A percentile compares a stretch with the other conserved stretches of the same genome.
Conservation (phyloP, 2,797 vertebrate genomes). For the Scleropages formosus region DNA sequence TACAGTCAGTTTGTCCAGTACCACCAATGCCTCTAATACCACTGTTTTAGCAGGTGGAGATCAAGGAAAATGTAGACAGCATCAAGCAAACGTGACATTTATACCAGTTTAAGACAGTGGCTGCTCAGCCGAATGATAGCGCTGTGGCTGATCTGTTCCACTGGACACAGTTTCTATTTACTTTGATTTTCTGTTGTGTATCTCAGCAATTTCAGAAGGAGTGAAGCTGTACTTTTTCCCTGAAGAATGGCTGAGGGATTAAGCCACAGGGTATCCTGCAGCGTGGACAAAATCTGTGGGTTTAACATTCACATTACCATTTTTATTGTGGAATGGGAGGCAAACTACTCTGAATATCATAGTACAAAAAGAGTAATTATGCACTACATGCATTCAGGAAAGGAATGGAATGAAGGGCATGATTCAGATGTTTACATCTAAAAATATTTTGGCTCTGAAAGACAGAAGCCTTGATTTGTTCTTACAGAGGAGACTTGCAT, state of each 20-base stretch:
- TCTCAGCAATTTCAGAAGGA: not conserved
- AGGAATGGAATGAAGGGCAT: conserved; percentile 12
- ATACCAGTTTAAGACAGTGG: not conserved
- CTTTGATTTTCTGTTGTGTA: not conserved
- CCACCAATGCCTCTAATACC: too few relatives aligned
- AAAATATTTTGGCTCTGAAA: not conserved
- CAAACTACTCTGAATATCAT: not conserved
- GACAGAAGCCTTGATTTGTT: not conserved
- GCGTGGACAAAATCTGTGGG: not conserved
- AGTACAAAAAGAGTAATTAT: conserved; percentile 12
- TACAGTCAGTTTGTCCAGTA: too few relatives aligned
- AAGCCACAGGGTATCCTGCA: not conserved
- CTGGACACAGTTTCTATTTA: not conserved
- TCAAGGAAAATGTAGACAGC: too few relatives aligned
- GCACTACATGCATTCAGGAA: conserved; percentile 13
- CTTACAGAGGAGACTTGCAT: conserved; percentile 7
- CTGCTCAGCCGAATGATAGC: not conserved
- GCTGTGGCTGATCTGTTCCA: not conserved
- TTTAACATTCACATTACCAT: not conserved
- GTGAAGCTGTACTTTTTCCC: not conserved
- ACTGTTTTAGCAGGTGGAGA: too few relatives aligned
- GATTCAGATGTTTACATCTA: conserved; percentile 12
- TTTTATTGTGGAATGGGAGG: not conserved
- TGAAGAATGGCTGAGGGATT: not conserved
- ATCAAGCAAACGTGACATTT: not conserved